A percentile compares a stretch with the other conserved stretches of the same genome.
Evolutionary conservation across 2,888 invertebrate genomes (phyloP).

Genomic region (Drosophila histrio): DNA sequence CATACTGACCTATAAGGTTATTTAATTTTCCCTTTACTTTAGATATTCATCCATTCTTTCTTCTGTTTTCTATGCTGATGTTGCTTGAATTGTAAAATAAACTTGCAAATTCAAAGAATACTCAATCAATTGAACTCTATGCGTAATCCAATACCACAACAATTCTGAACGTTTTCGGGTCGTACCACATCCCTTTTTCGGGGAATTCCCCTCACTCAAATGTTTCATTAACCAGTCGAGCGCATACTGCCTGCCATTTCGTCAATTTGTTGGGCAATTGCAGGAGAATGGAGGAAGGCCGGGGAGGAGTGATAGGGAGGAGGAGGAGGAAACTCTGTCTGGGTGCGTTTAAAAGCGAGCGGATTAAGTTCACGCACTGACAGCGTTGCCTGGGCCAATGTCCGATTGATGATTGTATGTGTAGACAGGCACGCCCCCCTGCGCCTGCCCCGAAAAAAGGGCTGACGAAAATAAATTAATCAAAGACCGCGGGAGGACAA

Average conservation of each 20-base stretch:
- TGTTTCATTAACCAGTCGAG: slow-evolving; percentile 38
- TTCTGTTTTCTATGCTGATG: not conserved
- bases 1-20: not conserved
- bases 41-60: not conserved
- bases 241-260: slow-evolving; percentile 8
- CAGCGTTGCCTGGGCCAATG: slow-evolving; percentile 28
- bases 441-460: not conserved
- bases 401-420: slow-evolving; percentile 22
- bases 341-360: slow-evolving; percentile 30
- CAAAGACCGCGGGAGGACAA: slow-evolving; percentile 55
- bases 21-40: not conserved
- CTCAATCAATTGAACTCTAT: slow-evolving; percentile 24
- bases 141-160: slow-evolving; percentile 31
- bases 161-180: slow-evolving; percentile 10
- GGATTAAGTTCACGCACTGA: slow-evolving; percentile 48
- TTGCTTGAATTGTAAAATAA: not conserved
- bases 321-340: not conserved
- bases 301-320: not conserved
- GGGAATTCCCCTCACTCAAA: not conserved
- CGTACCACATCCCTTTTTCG: not conserved
- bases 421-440: slow-evolving; percentile 7
- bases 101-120: slow-evolving; percentile 9
- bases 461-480: slow-evolving; percentile 55
- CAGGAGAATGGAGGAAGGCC: not conserved
- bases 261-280: slow-evolving; percentile 1